Percentiles rank a stretch among this genome's conserved stretches.
phyloP scores from a whole-genome alignment of 2,797 vertebrate genomes.

The Bryconaethiops microstoma region DNA sequence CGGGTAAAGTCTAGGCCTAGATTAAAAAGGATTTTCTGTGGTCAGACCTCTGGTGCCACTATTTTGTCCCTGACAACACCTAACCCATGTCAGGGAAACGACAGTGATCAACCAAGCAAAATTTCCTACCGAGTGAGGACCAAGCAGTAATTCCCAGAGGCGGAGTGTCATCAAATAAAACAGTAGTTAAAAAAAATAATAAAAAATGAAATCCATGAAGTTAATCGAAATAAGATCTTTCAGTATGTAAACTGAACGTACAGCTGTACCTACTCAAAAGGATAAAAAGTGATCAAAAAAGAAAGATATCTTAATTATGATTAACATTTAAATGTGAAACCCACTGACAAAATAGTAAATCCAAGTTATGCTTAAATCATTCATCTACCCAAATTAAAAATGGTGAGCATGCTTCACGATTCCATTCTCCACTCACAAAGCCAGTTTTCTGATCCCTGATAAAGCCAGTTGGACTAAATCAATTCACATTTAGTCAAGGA shows the following conservation, averaged over 20 bases:
- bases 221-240: constrained; percentile 2
- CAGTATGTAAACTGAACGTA: neutral
- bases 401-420: neutral
- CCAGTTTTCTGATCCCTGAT: constrained; percentile 2
- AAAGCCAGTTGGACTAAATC: neutral
- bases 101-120: neutral
- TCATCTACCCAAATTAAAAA: neutral
- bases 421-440: neutral
- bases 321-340: neutral
- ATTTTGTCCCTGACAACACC: neutral
- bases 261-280: neutral
- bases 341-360: neutral
- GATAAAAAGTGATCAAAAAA: neutral
- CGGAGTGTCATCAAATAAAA: constrained; percentile 30
- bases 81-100: neutral
- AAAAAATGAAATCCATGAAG: neutral
- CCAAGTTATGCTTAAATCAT: neutral
- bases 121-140: too few species aligned
- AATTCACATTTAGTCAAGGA: neutral
- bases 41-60: neutral
- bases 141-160: constrained; percentile 3
- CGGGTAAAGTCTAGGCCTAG: neutral
- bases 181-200: constrained; percentile 20
- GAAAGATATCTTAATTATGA: neutral
- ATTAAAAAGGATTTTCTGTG: neutral